Evolutionary conservation across 2,888 invertebrate genomes (phyloP), one percentile per base, ranked within the genome.

Genomic region (Amblyteles armatorius): DNA sequence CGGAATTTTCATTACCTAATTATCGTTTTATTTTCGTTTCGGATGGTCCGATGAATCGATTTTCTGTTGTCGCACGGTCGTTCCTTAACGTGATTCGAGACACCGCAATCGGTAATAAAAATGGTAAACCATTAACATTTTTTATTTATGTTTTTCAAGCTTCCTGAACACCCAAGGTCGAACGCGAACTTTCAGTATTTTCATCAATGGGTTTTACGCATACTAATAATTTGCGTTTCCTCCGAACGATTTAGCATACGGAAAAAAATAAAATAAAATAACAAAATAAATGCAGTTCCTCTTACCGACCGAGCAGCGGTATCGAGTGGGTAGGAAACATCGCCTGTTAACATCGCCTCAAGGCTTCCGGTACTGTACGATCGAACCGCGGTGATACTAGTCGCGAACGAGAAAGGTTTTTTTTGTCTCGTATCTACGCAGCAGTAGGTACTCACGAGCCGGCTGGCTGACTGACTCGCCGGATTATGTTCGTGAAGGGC

Each of bases 401-500:
- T 63, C 63, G 36, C 55, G 67, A 71, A 74, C 63, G 73, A 33
- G 65, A 76, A 79, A 83, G 72, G 36, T 76, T 76, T 57, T 82
- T 67, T 82, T 84, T 69, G 44, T 48, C 44, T 85, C 69, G 52
- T 72, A 63, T 60, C 73, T 71, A 72, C 50, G 69, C 22, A 26
- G 52, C 55, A 74, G 55, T 22, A 55, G 50, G 63, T 68, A 33
- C 67, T 83, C 48, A 57, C 40, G 76, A 81, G 82, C 33, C 29
- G 63, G 63, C 29, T 60, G 60, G 60, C 60, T 63, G 52, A 22
- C 82, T 65, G 76, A 71, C 68, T 77, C 71, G 57, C 79, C 77
- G 83, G 73, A 83, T 84, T 85, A 86, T 67, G 79, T 52, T 79
- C 80, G 76, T 65, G 55, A 68, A 57, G 68, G 69, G 72, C 73